Evolutionary conservation across 2,113 vertebrate species (phyloP), one percentile per base, ranked within the genome.

Genomic region (Notothenia coriiceps): DNA sequence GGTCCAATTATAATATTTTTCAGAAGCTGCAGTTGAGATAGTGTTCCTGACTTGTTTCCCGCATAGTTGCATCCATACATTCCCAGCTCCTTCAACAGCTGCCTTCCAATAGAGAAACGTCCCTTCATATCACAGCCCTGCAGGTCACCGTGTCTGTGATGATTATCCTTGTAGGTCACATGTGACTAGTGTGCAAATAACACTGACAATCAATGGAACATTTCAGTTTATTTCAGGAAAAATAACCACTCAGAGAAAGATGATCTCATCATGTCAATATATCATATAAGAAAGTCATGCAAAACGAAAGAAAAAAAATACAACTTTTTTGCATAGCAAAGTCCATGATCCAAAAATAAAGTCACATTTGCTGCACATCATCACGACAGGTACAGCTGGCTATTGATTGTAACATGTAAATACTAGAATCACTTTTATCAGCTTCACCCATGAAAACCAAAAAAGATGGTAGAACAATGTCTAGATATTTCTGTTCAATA

Each of bases 1-100:
- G 77, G 71, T 81, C 80, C 77, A 85, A 86, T 89, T 84, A 88
- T 90, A 71, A 40, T 69, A 83, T 86, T 54, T 85, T 84, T 80
- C 70, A 87, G 65, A 64, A 66, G 74, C 73, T 69, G 82, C 50
- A 74, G 33, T 70, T 6, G 15, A 70, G 80, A 85, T 80, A 40
- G 35, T 40, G 75, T 86, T 80, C 85, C 59, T 82, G 69, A 46
- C 47, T 77, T 60, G 25, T 44, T 25, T 62, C 59, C 35, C 4
- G 20, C 47, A 22, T 22, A 78, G 74, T 65, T 65, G 66, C 74
- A 85, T 83, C 47, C 55, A 55, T 61, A 68, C 68, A 78, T 70
- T 73, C 17, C 60, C 22, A 43, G 47, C 6, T 0, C 72, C 57
- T 73, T 64, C 63, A 80, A 59, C 49, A 76, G 62, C 72, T 78